Evolutionary conservation across 2,888 invertebrate species (phyloP).

Genomic region (Caprella mutica): DNA sequence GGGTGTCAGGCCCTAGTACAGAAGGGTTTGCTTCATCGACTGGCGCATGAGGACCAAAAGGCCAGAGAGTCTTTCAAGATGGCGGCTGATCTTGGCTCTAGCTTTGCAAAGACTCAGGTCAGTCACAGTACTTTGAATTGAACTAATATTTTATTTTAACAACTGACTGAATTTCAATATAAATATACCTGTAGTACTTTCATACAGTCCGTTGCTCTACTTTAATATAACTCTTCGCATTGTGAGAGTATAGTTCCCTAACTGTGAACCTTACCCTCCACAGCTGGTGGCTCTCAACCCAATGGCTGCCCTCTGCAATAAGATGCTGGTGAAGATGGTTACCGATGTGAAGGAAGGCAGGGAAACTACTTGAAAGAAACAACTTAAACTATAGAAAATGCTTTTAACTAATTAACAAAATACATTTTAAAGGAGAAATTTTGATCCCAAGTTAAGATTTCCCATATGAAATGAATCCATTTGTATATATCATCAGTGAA

Average conservation of each 20-base stretch:
- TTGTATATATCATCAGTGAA: too few species aligned
- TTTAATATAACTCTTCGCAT: neutral
- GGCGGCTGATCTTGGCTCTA: slow-evolving; percentile 70
- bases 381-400: too few species aligned
- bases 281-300: slow-evolving; percentile 79
- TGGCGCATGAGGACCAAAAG: slow-evolving; percentile 53
- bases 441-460: too few species aligned
- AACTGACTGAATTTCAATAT: too few species aligned
- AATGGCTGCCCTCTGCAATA: slow-evolving; percentile 88
- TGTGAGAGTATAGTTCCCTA: neutral
- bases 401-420: too few species aligned
- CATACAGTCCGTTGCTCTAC: neutral
- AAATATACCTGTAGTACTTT: neutral
- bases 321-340: slow-evolving; percentile 65
- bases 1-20: slow-evolving; percentile 51
- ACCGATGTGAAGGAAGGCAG: slow-evolving; percentile 38
- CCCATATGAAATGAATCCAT: too few species aligned
- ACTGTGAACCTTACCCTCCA: slow-evolving; percentile 36
- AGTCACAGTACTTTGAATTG: too few species aligned
- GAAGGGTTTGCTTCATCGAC: slow-evolving; percentile 62
- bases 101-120: slow-evolving; percentile 76
- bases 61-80: slow-evolving; percentile 63
- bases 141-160: too few species aligned
- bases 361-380: too few species aligned
- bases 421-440: too few species aligned